Base-by-base conservation (phyloP, 2,888 invertebrate species). In the Osmoderma eremita region DNA sequence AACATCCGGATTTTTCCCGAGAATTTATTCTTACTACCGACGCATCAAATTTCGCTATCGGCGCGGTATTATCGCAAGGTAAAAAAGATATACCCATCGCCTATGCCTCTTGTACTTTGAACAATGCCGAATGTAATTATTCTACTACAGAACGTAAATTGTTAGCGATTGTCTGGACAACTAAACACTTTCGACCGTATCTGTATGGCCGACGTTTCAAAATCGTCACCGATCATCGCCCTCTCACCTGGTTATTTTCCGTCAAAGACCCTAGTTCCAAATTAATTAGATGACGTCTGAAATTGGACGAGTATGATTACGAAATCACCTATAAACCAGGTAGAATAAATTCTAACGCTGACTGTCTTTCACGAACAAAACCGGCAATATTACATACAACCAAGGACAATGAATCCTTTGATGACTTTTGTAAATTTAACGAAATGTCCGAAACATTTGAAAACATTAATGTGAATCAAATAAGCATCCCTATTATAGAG, bases 141-240 rank as follows among this genome's bases (percentile, higher is more conserved):
- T 71, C 72, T 2, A 78, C 79, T 0, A 81, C 72, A 1, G 80
- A 82, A 72, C 75, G 74, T 49, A 80, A 82, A 74, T 65, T 53
- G 20, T 24, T 58, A 17, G 58, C 41, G n/a, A 42, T 58, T 17
- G 39, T 58, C n/a, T 58, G 58, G 58, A n/a, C 39, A 17, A 41
- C 36, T 0, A 76, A 79, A 71, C 73, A 79, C 67, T 82, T 80
- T 67, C 22, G 79, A 42, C 78, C 80, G 2, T 82, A 81, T 64
- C 62, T 82, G 1, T 79, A 74, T 63, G 81, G 80, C 10, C 72
- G 74, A 41, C 71, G 77, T 67, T 82, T 81, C 63, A 71, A 36
- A n/a, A 75, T 82, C n/a, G 17, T 76, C 3, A 81, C 76, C 0
- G 80, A 82, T 65, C 81, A n/a, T n/a, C n/a, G n/a, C n/a, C n/a